These are phyloP conservation scores for Hypomecis punctinalis DNA, from an alignment of 2,888 invertebrate species.

Conservation along the genomic window DNA sequence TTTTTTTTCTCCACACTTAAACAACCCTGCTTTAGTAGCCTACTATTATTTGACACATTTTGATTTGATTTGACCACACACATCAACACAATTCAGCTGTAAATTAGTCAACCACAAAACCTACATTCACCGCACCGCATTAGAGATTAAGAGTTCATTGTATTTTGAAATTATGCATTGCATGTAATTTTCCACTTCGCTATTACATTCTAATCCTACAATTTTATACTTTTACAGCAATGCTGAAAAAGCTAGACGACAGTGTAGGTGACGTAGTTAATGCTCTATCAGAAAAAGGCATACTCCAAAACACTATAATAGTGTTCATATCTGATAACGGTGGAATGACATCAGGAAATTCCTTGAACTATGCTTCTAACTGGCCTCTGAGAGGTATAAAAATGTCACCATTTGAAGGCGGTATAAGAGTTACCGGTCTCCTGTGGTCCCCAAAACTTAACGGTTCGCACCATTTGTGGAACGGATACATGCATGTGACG, in stretches of 20 bases:
- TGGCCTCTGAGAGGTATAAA: constrained; percentile 92
- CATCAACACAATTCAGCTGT: constrained; percentile 25
- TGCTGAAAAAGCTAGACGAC: constrained; percentile 93
- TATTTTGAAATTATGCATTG: constrained; percentile 17
- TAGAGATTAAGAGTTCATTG: constrained; percentile 24
- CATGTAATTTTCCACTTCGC: constrained; percentile 6
- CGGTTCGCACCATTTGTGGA: constrained; percentile 73
- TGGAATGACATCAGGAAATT: constrained; percentile 89
- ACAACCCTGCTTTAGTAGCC: no score
- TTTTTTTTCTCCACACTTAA: no score
- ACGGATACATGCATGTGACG: constrained; percentile 88
- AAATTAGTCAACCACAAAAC: constrained; percentile 43
- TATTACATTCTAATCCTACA: neutral
- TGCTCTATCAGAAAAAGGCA: constrained; percentile 86
- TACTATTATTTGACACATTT: no score
- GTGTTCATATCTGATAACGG: constrained; percentile 96
- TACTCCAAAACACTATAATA: constrained; percentile 93
- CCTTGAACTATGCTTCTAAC: constrained; percentile 91
- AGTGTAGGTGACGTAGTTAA: constrained; percentile 91
- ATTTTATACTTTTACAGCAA: constrained; percentile 83
- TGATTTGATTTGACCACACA: neutral
- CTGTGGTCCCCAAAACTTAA: constrained; percentile 85
- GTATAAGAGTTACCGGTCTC: constrained; percentile 89
- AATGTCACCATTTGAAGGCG: constrained; percentile 93
- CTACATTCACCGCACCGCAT: constrained; percentile 26